Conservation (phyloP, 2,888 invertebrate genomes). For the Polyommatus icarus region DNA sequence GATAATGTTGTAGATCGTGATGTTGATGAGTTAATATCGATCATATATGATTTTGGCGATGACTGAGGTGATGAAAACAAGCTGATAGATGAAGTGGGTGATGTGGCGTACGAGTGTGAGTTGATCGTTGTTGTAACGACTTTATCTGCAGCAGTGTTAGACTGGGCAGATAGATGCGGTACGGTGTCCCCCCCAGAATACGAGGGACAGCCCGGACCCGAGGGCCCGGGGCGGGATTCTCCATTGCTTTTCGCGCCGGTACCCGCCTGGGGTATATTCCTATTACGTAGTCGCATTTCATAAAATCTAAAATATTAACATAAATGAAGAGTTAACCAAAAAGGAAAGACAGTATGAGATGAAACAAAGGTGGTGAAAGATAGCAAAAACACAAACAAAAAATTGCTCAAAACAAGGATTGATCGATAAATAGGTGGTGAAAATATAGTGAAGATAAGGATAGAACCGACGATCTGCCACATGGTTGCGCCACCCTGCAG, state of each 20-base stretch:
- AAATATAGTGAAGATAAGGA: neutral
- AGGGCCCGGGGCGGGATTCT: conserved; percentile 8
- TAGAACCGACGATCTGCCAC: neutral
- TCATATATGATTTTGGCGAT: too few species aligned
- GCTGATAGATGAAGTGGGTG: too few species aligned
- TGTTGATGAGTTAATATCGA: too few species aligned
- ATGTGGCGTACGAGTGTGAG: too few species aligned
- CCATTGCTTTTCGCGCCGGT: neutral
- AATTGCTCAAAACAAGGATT: too few species aligned
- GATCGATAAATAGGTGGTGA: neutral
- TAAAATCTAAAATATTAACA: too few species aligned
- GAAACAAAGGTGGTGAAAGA: neutral
- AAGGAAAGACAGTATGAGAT: neutral
- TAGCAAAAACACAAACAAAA: neutral
- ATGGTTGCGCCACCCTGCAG: neutral
- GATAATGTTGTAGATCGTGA: too few species aligned
- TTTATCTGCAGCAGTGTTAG: too few species aligned
- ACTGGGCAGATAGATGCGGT: too few species aligned
- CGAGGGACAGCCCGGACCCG: neutral
- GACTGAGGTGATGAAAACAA: too few species aligned
- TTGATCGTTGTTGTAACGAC: too few species aligned
- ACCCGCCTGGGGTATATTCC: neutral
- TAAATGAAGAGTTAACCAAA: neutral
- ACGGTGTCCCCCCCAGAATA: too few species aligned
- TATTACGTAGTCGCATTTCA: neutral